Percentiles rank a stretch among this genome's conserved stretches.
phyloP scores from a whole-genome alignment of 2,113 vertebrate species.

The Gulo gulo region DNA sequence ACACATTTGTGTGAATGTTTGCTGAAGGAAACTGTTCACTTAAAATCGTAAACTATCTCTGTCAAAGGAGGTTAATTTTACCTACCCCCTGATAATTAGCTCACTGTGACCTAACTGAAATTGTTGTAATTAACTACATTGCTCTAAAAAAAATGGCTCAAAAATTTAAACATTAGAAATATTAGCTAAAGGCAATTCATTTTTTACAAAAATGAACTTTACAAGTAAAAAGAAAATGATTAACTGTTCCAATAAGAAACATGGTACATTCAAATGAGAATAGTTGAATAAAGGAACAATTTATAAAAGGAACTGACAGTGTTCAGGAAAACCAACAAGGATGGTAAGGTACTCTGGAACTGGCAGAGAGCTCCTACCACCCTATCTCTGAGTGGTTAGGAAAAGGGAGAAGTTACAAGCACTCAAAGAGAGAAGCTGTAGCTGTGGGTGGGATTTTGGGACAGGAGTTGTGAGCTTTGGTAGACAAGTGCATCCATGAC shows the following conservation, averaged over 20 bases:
- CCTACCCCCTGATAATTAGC: not conserved
- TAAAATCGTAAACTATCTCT: constrained; percentile 12
- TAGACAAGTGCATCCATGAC: not conserved
- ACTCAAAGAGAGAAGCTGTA: not conserved
- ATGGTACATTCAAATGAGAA: not conserved
- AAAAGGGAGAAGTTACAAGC: not conserved
- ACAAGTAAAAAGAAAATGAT: constrained; percentile 16
- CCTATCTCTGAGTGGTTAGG: not conserved
- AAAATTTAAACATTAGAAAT: not conserved
- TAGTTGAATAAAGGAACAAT: not conserved
- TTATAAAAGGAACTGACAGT: not conserved
- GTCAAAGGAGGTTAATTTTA: not conserved
- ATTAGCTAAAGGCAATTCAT: not conserved
- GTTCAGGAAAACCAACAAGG: not conserved
- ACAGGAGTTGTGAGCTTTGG: not conserved
- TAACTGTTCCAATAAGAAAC: not conserved
- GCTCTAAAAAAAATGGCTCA: not conserved
- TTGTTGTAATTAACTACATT: not conserved
- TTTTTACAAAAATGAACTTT: not conserved
- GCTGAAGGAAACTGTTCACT: not conserved
- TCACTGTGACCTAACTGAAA: not conserved
- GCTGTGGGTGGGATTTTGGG: not conserved
- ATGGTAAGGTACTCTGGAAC: not conserved
- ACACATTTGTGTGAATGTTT: not conserved
- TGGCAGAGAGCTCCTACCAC: not conserved